Conservation (phyloP, 2,888 invertebrate genomes). For the Drosophila putrida region DNA sequence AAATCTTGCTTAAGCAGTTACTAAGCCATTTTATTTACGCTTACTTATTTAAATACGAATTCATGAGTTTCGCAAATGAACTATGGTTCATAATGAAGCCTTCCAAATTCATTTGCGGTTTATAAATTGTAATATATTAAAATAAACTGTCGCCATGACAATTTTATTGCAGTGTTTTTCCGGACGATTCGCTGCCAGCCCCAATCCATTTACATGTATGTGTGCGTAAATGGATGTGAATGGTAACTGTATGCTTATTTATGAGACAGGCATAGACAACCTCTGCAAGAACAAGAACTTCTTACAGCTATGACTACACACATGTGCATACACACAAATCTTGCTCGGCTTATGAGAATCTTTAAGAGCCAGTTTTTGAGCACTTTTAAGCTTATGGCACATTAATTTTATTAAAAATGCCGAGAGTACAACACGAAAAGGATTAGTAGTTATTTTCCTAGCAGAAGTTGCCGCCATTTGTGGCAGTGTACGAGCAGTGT, state of each 20-base stretch:
- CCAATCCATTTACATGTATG: slow-evolving; percentile 12
- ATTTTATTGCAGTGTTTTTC: slow-evolving; percentile 47
- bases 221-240: background rate
- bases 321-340: slow-evolving; percentile 13
- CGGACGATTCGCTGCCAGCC: slow-evolving; percentile 26
- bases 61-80: slow-evolving; percentile 15
- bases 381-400: slow-evolving; percentile 52
- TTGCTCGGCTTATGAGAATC: slow-evolving; percentile 35
- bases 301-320: slow-evolving; percentile 10
- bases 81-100: slow-evolving; percentile 15
- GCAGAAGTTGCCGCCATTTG: background rate
- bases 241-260: slow-evolving; percentile 56
- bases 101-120: slow-evolving; percentile 48
- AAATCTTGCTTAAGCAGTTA: background rate
- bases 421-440: slow-evolving; percentile 22
- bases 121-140: slow-evolving; percentile 61
- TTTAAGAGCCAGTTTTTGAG: slow-evolving; percentile 38
- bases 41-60: slow-evolving; percentile 14
- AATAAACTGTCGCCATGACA: slow-evolving; percentile 54
- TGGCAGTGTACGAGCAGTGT: background rate
- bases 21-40: slow-evolving; percentile 3
- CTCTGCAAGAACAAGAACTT: slow-evolving; percentile 16
- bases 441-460: slow-evolving; percentile 14
- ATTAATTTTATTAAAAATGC: slow-evolving; percentile 68
- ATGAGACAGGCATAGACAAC: slow-evolving; percentile 35